These are phyloP conservation scores for Platycercus adscitus DNA, from an alignment of 2,113 vertebrate genomes.

Conservation along the genomic window DNA sequence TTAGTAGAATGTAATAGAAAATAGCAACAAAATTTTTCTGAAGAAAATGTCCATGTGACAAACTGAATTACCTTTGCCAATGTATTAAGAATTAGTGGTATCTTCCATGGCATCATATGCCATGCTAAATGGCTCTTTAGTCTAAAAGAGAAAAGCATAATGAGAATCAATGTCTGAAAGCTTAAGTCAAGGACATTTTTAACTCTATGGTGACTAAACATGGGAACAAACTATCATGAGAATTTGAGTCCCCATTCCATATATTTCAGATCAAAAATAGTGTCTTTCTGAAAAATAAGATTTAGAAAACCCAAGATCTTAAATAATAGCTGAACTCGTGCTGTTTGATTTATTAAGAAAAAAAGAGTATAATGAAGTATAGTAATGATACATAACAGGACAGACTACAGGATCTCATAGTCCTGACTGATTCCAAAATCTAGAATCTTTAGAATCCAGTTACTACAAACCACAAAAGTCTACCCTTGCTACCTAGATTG, in stretches of 20 bases:
- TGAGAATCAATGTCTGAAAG: background rate
- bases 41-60: background rate
- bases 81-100: background rate
- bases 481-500: background rate
- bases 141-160: background rate
- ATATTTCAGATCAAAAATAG: background rate
- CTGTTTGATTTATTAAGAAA: background rate
- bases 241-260: background rate
- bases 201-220: background rate
- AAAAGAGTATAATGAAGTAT: background rate
- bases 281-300: background rate
- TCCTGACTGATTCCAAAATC: background rate
- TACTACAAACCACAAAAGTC: background rate
- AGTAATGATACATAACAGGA: background rate
- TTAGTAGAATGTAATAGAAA: background rate
- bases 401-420: background rate
- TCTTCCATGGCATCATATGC: background rate
- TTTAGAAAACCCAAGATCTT: background rate
- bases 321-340: background rate
- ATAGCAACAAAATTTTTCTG: background rate
- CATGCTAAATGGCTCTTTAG: background rate
- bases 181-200: background rate
- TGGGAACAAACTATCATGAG: background rate
- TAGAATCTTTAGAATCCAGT: background rate
- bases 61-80: background rate